Percentiles rank a stretch among this genome's conserved stretches.
Conservation (phyloP, 2,797 vertebrate species). For the Salarias fasciatus region DNA sequence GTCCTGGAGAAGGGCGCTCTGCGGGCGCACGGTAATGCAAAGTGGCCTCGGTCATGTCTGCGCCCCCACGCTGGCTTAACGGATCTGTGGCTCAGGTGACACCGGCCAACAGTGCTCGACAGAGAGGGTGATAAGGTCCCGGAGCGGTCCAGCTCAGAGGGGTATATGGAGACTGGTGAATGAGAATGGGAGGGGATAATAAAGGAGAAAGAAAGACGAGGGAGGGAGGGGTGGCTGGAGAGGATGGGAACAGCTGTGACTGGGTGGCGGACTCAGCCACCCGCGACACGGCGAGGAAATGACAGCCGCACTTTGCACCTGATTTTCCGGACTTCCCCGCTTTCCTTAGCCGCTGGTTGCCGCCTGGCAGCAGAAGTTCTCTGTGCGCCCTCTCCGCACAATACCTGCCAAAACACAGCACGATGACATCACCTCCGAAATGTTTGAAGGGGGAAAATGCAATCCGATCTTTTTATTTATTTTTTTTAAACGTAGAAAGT, state of each 20-base stretch:
- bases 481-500: conserved; percentile 79
- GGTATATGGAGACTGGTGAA: conserved; percentile 67
- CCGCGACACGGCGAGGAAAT: conserved; percentile 79
- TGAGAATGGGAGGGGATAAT: conserved; percentile 67
- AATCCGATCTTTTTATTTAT: conserved; percentile 85
- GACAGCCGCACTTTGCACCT: conserved; percentile 85
- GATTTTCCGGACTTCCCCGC: conserved; percentile 81
- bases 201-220: conserved; percentile 55
- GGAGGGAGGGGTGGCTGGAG: conserved; percentile 62
- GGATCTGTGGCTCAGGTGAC: conserved; percentile 70
- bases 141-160: conserved; percentile 79
- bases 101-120: conserved; percentile 66
- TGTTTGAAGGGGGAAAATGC: conserved; percentile 82
- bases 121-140: conserved; percentile 64
- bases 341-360: conserved; percentile 72
- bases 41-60: conserved; percentile 80
- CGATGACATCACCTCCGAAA: conserved; percentile 85
- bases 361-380: conserved; percentile 70
- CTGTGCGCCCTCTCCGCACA: conserved; percentile 74
- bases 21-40: conserved; percentile 73
- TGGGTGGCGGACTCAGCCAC: conserved; percentile 80
- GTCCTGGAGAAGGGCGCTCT: conserved; percentile 71
- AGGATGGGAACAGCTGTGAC: conserved; percentile 80
- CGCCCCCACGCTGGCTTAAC: conserved; percentile 64
- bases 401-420: conserved; percentile 82